phyloP scores from a whole-genome alignment of 2,888 invertebrate species.

The Tenthredo distinguenda region DNA sequence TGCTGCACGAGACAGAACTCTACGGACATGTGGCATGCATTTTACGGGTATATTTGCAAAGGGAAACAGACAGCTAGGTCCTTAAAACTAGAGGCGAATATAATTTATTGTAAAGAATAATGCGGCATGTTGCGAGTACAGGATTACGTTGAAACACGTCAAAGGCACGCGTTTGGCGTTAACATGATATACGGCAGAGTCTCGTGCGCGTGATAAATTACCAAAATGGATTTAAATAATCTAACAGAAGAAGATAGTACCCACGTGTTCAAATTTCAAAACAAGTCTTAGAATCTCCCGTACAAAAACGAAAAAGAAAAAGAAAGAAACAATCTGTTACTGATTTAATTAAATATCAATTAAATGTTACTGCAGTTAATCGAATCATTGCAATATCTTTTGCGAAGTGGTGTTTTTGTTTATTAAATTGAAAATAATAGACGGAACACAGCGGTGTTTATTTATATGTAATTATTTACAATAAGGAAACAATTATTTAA shows the following conservation, averaged over 20 bases:
- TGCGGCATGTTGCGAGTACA: neutral
- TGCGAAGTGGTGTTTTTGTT: neutral
- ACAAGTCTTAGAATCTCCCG: neutral
- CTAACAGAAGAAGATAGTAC: neutral
- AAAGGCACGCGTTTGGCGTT: slow-evolving; percentile 13
- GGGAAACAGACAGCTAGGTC: neutral
- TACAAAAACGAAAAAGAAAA: neutral
- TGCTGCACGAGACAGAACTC: neutral
- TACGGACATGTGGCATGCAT: slow-evolving; percentile 23
- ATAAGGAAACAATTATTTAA: slow-evolving; percentile 34
- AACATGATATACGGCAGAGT: slow-evolving; percentile 19
- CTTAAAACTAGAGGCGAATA: neutral
- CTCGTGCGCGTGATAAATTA: slow-evolving; percentile 26
- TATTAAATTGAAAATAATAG: neutral
- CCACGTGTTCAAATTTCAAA: neutral
- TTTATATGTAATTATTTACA: neutral
- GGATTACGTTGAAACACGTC: slow-evolving; percentile 3
- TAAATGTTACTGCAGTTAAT: too few relatives aligned
- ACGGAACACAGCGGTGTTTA: neutral
- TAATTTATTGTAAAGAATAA: slow-evolving; percentile 46
- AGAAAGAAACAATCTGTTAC: neutral
- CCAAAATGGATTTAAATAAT: neutral
- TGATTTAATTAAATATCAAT: neutral
- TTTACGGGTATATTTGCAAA: slow-evolving; percentile 8
- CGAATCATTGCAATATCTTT: neutral